Percentiles rank a stretch among this genome's conserved stretches.
Conservation (phyloP, 1,140 invertebrate species). For the honey bee (Apis mellifera) region DNA sequence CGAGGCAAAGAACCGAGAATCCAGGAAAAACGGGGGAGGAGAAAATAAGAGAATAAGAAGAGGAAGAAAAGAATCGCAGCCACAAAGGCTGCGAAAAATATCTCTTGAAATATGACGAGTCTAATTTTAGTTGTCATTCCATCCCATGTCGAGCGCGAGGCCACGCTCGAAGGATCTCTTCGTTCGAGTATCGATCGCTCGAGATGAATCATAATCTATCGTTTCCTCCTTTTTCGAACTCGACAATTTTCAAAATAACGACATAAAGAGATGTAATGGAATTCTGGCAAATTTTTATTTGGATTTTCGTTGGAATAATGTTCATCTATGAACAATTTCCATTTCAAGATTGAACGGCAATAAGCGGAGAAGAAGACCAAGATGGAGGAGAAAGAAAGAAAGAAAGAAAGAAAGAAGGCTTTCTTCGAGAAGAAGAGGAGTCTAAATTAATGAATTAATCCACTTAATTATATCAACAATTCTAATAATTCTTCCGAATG, state of each 20-base stretch:
- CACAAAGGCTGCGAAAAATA: constrained; percentile 16
- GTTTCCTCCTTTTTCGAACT: no score
- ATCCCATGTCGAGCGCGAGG: neutral
- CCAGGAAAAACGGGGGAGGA: neutral
- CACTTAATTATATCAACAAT: no score
- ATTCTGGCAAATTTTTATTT: no score
- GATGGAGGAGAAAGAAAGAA: neutral
- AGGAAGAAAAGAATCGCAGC: neutral
- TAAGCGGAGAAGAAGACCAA: neutral
- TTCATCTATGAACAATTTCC: no score
- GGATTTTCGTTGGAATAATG: no score
- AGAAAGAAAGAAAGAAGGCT: no score
- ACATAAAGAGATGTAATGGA: no score
- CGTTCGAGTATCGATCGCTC: neutral
- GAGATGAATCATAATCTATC: neutral
- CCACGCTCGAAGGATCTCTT: neutral
- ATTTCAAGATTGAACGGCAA: constrained; percentile 21
- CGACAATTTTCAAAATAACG: no score
- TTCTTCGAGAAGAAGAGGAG: no score
- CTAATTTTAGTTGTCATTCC: constrained; percentile 30
- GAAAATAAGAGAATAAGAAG: neutral
- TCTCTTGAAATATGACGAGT: constrained; percentile 15
- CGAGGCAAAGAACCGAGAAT: neutral
- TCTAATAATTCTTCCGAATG: no score
- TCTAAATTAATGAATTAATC: no score